Evolutionary conservation across 2,797 vertebrate genomes (phyloP).

Genomic region (Odontamblyopus lacepedii): DNA sequence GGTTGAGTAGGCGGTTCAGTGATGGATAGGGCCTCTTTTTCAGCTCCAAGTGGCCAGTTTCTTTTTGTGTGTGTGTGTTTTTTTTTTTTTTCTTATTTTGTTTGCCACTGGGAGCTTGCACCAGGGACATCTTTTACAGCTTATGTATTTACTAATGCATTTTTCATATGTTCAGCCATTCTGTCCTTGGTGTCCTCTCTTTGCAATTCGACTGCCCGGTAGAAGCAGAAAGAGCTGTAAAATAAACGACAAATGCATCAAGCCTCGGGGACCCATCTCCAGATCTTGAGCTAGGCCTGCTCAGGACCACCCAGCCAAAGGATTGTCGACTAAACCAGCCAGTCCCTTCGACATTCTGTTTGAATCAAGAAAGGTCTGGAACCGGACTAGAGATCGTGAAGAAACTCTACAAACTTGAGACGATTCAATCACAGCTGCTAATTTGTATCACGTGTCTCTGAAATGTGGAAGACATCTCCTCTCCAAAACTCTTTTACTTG

Average conservation of each 20-base stretch:
- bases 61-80: background rate
- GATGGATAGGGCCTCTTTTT: background rate
- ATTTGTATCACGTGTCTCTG: no score
- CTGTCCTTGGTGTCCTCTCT: background rate
- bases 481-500: no score
- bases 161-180: background rate
- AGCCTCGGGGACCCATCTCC: no score
- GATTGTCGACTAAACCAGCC: background rate
- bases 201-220: background rate
- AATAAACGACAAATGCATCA: background rate
- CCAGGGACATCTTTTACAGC: background rate
- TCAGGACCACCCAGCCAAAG: no score
- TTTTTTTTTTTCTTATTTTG: background rate
- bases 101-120: background rate
- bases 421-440: no score
- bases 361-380: no score
- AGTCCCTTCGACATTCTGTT: no score
- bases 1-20: background rate
- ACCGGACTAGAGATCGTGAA: no score
- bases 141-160: slow-evolving; percentile 1
- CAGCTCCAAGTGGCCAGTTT: background rate
- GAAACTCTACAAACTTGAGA: no score
- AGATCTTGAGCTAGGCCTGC: no score
- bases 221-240: background rate
- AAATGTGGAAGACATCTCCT: no score